phyloP scores from a whole-genome alignment of 2,888 invertebrate species.

The Philhelius pedissequus region DNA sequence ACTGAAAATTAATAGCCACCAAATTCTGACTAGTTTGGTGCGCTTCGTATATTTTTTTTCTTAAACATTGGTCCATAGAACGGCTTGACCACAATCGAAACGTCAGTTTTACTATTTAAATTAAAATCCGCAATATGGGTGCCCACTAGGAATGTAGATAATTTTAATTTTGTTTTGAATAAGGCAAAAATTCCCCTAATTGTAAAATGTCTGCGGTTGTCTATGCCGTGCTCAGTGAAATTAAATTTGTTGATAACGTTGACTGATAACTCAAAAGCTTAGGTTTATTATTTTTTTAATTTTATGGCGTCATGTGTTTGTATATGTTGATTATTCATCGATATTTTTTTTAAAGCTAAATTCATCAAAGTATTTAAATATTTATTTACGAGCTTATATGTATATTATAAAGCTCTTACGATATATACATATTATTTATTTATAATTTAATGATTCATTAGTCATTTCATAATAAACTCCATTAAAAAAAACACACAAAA shows the following conservation, averaged over 20 bases:
- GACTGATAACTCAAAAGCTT: not conserved
- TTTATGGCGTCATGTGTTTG: not conserved
- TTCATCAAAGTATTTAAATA: not conserved
- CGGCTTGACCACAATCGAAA: too few species aligned
- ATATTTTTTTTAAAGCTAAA: not conserved
- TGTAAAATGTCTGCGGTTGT: not conserved
- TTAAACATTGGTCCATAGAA: too few species aligned
- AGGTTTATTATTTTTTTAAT: not conserved
- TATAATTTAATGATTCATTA: constrained; percentile 23
- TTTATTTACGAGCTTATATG: not conserved
- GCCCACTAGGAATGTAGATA: too few species aligned
- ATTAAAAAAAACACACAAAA: not conserved
- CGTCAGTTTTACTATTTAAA: too few species aligned
- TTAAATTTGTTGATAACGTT: not conserved
- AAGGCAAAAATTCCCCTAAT: not conserved
- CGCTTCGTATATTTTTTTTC: too few species aligned
- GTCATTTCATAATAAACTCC: not conserved
- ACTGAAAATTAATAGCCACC: too few species aligned
- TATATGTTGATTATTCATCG: not conserved
- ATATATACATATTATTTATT: not conserved
- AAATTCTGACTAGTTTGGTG: too few species aligned
- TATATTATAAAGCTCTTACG: not conserved
- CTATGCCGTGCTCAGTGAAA: not conserved
- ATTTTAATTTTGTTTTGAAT: too few species aligned
- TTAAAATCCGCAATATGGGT: too few species aligned